Conservation (phyloP, 2,113 vertebrate genomes). For the Anhinga anhinga region DNA sequence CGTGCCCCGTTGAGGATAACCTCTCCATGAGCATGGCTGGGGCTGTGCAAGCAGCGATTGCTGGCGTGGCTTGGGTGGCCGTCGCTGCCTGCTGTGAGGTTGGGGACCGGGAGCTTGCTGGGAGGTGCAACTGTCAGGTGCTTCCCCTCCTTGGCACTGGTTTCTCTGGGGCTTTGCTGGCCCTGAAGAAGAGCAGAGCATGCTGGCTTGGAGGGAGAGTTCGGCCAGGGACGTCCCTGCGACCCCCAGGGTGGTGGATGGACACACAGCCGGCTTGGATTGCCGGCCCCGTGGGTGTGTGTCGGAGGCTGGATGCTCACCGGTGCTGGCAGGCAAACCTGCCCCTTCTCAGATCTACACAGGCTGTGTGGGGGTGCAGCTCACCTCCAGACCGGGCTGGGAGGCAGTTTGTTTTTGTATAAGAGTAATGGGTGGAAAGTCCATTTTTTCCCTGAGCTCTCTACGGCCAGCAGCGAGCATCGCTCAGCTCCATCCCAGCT, state of each 20-base stretch:
- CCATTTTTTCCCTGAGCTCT: neutral
- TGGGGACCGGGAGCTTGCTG: neutral
- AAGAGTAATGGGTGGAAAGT: neutral
- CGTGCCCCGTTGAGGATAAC: neutral
- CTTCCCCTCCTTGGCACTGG: neutral
- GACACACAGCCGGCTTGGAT: neutral
- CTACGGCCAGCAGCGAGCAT: neutral
- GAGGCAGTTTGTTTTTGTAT: neutral
- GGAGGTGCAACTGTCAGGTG: neutral
- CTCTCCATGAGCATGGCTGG: neutral
- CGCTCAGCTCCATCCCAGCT: neutral
- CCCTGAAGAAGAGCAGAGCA: neutral
- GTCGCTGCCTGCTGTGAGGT: neutral
- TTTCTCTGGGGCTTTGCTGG: neutral
- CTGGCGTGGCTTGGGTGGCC: neutral
- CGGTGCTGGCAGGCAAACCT: neutral
- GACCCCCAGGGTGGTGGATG: neutral
- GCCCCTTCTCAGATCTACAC: neutral
- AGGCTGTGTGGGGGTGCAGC: neutral
- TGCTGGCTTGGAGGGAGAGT: neutral
- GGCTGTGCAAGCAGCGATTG: neutral
- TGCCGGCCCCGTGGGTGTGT: rapidly evolving
- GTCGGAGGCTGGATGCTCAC: neutral
- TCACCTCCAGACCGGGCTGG: neutral
- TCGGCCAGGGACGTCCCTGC: neutral